These are phyloP conservation scores for Xanthorhoe spadicearia DNA, from an alignment of 2,888 invertebrate species.

Conservation along the genomic window DNA sequence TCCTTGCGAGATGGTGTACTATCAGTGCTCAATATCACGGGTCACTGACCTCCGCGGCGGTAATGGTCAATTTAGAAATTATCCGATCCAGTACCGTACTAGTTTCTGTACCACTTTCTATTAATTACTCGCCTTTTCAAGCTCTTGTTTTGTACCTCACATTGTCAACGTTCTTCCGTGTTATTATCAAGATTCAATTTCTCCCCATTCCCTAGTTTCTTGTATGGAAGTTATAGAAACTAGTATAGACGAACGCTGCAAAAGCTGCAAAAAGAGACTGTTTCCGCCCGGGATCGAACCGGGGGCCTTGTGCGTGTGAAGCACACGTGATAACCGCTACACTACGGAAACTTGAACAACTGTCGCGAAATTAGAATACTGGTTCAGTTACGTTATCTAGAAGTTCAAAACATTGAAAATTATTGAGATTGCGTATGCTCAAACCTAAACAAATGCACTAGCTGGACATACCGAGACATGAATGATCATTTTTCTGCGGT, in stretches of 20 bases:
- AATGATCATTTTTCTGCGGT: no score
- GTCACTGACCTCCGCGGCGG: slow-evolving; percentile 57
- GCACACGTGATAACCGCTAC: slow-evolving; percentile 92
- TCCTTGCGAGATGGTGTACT: slow-evolving; percentile 36
- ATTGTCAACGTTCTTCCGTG: slow-evolving; percentile 73
- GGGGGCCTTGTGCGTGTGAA: slow-evolving; percentile 91
- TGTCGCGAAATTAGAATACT: slow-evolving; percentile 1
- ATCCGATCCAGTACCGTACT: slow-evolving; percentile 64
- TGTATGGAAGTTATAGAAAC: slow-evolving; percentile 33
- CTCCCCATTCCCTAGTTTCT: slow-evolving; percentile 35
- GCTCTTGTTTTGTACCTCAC: slow-evolving; percentile 63
- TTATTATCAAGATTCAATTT: slow-evolving; percentile 63
- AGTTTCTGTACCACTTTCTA: slow-evolving; percentile 71
- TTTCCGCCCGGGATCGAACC: slow-evolving; percentile 90
- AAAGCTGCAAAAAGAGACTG: slow-evolving; percentile 52
- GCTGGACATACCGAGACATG: no score
- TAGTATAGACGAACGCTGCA: slow-evolving; percentile 26
- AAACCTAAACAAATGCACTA: no score
- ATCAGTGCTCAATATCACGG: slow-evolving; percentile 48
- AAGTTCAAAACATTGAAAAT: no score
- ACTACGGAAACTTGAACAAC: slow-evolving; percentile 85
- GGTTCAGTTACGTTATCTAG: no score
- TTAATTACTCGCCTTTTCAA: slow-evolving; percentile 73
- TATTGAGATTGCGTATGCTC: no score
- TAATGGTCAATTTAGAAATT: slow-evolving; percentile 69